These are phyloP conservation scores for Rattus rattus DNA, from an alignment of 2,113 vertebrate species.

Conservation along the genomic window DNA sequence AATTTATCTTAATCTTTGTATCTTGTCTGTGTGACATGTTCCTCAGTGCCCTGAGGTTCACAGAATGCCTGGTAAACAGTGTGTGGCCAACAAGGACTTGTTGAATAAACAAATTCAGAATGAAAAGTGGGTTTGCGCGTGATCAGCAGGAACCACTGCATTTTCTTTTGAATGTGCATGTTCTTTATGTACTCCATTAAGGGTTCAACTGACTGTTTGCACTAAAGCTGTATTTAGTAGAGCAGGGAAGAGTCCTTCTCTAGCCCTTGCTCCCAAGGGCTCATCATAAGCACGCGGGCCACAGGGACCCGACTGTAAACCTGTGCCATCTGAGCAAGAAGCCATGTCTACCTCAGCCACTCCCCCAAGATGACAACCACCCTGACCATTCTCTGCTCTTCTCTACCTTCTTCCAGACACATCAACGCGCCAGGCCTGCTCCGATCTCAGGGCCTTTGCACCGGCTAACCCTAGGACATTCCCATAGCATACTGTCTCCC, in stretches of 20 bases:
- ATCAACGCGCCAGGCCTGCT: background rate
- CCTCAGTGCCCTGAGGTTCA: background rate
- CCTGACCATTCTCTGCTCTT: background rate
- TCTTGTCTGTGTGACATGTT: background rate
- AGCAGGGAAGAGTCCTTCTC: background rate
- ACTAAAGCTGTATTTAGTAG: background rate
- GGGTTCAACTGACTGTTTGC: background rate
- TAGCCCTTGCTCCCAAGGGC: background rate
- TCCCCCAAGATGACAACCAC: background rate
- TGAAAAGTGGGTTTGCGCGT: background rate
- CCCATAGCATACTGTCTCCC: background rate
- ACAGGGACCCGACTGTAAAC: background rate
- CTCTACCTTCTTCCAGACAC: background rate
- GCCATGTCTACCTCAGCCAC: background rate
- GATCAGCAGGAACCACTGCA: background rate
- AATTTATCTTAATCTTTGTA: background rate
- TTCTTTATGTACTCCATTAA: background rate
- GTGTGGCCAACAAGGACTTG: background rate
- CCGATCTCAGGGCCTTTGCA: background rate
- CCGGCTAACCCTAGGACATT: background rate
- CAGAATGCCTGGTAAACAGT: background rate
- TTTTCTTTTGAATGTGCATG: background rate
- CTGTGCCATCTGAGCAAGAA: background rate
- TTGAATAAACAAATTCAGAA: background rate
- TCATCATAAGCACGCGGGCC: background rate